Percentiles rank a stretch among this genome's conserved stretches.
Evolutionary conservation across 92 coral and sea anemone species (phyloP).

Genomic region (Diadumene lineata): DNA sequence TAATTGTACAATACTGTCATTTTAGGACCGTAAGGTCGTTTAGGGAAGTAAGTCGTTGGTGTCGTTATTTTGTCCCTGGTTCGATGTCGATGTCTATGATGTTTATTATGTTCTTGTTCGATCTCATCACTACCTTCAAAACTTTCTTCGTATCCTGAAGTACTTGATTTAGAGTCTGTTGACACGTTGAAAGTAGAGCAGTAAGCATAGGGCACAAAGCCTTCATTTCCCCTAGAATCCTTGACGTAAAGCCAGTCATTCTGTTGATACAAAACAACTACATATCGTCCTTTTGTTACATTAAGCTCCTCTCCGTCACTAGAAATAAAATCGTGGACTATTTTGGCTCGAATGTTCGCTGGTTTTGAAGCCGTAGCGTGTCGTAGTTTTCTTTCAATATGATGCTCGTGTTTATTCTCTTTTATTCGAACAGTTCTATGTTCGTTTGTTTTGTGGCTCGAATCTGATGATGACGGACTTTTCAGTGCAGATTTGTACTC

Average conservation of each 20-base stretch:
- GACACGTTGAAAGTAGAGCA: constrained; percentile 64
- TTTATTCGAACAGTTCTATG: constrained; percentile 78
- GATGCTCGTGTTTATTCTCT: constrained; percentile 59
- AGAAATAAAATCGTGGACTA: constrained; percentile 58
- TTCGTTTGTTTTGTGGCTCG: constrained; percentile 35
- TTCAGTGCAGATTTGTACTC: constrained; percentile 73
- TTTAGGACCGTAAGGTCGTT: constrained; percentile 82
- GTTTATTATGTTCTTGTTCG: constrained; percentile 40
- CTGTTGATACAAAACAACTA: constrained; percentile 67
- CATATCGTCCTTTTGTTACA: constrained; percentile 68
- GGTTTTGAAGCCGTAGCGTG: constrained; percentile 68
- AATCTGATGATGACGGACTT: constrained; percentile 54
- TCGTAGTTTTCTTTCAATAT: constrained; percentile 63
- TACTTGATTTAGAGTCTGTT: constrained; percentile 70
- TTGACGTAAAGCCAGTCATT: constrained; percentile 81
- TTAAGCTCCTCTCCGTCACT: constrained; percentile 68
- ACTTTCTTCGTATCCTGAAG: constrained; percentile 79
- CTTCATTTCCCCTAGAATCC: constrained; percentile 72
- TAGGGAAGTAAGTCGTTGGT: constrained; percentile 73
- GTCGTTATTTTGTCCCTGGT: constrained; percentile 37
- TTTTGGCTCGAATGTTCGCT: constrained; percentile 71
- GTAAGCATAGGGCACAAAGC: constrained; percentile 67
- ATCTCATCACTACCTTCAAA: constrained; percentile 57
- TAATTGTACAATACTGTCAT: constrained; percentile 74
- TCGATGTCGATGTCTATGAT: constrained; percentile 20